Percentiles rank a stretch among this genome's conserved stretches.
phyloP scores from a whole-genome alignment of 1,140 invertebrate genomes.

The Pygmarrhopalites habei region DNA sequence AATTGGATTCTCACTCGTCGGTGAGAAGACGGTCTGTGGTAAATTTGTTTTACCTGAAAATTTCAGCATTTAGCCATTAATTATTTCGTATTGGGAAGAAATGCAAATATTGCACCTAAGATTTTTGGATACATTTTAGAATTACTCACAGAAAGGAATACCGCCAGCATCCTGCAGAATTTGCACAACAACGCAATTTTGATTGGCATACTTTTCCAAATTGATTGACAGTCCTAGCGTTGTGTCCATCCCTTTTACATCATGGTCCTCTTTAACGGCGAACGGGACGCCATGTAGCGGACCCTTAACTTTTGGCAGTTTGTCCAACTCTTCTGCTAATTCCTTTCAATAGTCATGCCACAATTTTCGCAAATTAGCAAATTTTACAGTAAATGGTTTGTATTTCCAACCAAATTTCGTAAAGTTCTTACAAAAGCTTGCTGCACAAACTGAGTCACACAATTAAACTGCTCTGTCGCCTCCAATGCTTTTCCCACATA shows the following conservation, averaged over 20 bases:
- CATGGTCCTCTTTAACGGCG: conserved; percentile 42
- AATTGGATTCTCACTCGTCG: conserved; percentile 37
- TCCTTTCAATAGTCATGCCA: no score
- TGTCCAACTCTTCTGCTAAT: conserved; percentile 42
- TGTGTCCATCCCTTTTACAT: conserved; percentile 45
- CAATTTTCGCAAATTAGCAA: background rate
- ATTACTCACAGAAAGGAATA: conserved; percentile 48
- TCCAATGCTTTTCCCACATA: no score
- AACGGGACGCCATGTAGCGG: conserved; percentile 43
- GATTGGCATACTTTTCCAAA: conserved; percentile 41
- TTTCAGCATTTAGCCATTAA: no score
- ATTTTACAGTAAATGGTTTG: no score
- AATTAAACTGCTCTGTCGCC: no score
- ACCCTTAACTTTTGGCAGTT: conserved; percentile 27
- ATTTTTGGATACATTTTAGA: no score
- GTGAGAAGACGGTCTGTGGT: conserved; percentile 11
- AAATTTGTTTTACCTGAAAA: conserved; percentile 38
- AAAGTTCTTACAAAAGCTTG: no score
- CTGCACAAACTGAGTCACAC: no score
- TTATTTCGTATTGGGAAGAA: no score
- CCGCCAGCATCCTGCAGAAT: conserved; percentile 41
- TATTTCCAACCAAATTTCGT: no score
- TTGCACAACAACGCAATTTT: conserved; percentile 42
- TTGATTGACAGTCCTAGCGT: conserved; percentile 31
- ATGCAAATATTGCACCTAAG: no score